These are phyloP conservation scores for Thereva unica DNA, from an alignment of 2,888 invertebrate species.

Conservation along the genomic window DNA sequence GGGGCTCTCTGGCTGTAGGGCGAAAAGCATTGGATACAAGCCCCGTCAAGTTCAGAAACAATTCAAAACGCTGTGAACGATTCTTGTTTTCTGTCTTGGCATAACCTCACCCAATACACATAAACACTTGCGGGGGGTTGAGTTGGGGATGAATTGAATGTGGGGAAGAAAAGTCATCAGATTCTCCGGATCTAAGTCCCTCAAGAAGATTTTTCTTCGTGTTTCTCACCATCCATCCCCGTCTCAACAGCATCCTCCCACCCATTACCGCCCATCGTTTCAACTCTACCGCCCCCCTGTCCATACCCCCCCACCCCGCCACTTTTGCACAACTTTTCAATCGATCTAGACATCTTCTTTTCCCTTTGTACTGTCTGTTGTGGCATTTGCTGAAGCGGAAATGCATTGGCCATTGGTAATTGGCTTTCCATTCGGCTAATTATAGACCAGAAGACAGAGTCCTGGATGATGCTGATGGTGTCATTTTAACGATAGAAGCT, in stretches of 20 bases:
- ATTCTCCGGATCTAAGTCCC: too few species aligned
- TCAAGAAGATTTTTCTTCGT: too few species aligned
- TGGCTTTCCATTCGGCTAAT: constrained; percentile 42
- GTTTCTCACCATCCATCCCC: too few species aligned
- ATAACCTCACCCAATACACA: constrained; percentile 20
- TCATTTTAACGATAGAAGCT: constrained; percentile 28
- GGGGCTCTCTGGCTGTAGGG: constrained; percentile 6
- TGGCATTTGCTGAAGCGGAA: constrained; percentile 40
- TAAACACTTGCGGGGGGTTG: constrained; percentile 21
- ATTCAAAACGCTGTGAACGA: constrained; percentile 36
- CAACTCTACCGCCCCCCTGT: constrained; percentile 9
- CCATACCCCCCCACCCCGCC: neutral
- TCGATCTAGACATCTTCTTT: constrained; percentile 26
- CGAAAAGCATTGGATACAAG: constrained; percentile 12
- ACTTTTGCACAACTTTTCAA: neutral
- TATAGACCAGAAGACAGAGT: constrained; percentile 33
- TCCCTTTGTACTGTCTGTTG: constrained; percentile 35
- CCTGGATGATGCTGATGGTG: constrained; percentile 12
- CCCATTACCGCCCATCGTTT: neutral
- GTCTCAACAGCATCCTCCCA: neutral
- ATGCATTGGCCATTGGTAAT: constrained; percentile 41
- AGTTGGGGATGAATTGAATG: neutral
- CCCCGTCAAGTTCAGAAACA: constrained; percentile 41
- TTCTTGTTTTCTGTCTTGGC: constrained; percentile 11
- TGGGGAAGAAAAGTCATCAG: neutral